Evolutionary conservation across 2,113 vertebrate genomes (phyloP).

Genomic region (Corapipo altera): DNA sequence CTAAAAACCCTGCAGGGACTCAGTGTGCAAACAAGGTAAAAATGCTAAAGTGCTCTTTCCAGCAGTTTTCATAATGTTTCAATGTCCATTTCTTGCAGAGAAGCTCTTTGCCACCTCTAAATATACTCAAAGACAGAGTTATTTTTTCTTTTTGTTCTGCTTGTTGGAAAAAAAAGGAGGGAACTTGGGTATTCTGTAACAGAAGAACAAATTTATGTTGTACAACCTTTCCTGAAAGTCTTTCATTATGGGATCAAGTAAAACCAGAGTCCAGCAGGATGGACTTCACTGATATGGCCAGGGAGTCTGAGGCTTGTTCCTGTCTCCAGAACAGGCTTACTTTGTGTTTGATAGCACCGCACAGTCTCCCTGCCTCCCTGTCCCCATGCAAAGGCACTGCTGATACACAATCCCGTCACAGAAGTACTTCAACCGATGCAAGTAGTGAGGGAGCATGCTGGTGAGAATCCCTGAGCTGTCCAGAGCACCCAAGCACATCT

Average conservation of each 20-base stretch:
- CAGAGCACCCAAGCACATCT: too few species aligned
- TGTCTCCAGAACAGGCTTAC: neutral
- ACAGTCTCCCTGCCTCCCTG: neutral
- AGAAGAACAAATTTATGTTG: neutral
- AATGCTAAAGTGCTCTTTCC: neutral
- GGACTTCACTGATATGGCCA: neutral
- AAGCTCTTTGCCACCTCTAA: neutral
- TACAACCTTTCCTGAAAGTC: neutral
- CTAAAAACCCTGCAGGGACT: neutral
- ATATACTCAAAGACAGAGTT: neutral
- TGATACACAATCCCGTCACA: neutral
- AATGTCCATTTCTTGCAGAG: neutral
- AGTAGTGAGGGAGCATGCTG: neutral
- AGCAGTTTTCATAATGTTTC: neutral
- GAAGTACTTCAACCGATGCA: fast-evolving
- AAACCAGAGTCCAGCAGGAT: neutral
- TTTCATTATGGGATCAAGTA: neutral
- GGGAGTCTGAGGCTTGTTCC: neutral
- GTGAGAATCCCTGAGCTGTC: neutral
- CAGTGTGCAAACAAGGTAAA: neutral
- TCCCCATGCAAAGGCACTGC: neutral
- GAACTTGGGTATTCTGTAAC: neutral
- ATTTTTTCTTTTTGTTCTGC: neutral
- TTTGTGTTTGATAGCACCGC: neutral
- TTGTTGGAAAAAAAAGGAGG: neutral